phyloP scores from a whole-genome alignment of 2,888 invertebrate species.

The Holacanthella duospinosa region DNA sequence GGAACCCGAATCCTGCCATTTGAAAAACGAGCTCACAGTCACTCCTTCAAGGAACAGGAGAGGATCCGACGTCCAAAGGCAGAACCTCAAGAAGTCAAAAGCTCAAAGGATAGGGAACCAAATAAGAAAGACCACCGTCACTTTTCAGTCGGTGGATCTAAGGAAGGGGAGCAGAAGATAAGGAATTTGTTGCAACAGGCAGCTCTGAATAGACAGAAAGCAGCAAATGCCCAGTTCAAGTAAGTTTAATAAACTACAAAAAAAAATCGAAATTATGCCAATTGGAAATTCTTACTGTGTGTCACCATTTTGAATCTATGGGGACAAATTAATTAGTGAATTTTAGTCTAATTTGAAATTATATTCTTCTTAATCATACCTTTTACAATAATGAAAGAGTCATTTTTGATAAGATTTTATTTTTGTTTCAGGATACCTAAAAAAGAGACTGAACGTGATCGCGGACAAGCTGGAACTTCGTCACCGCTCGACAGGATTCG shows the following conservation, averaged over 20 bases:
- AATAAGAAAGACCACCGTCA: not conserved
- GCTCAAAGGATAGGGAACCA: constrained; percentile 5
- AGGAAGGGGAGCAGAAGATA: not conserved
- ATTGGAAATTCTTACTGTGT: too few relatives aligned
- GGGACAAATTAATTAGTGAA: too few relatives aligned
- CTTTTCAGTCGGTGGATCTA: not conserved
- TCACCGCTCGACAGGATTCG: not conserved
- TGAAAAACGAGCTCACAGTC: constrained; percentile 12
- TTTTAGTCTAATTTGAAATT: too few relatives aligned
- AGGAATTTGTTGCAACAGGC: not conserved
- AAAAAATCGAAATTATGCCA: too few relatives aligned
- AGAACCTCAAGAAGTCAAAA: constrained; percentile 6
- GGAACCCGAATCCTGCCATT: constrained; percentile 15
- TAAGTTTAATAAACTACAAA: too few relatives aligned
- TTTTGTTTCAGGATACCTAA: not conserved
- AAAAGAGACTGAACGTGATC: not conserved
- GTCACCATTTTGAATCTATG: too few relatives aligned
- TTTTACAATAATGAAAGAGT: too few relatives aligned
- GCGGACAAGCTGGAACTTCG: not conserved
- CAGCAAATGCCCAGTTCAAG: not conserved
- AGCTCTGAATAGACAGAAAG: not conserved
- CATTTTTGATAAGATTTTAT: not conserved
- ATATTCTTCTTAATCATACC: too few relatives aligned
- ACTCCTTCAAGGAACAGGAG: not conserved
- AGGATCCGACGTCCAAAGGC: constrained; percentile 1